Conservation (phyloP, 1,140 invertebrate species). For the Scaptomyza hsui region DNA sequence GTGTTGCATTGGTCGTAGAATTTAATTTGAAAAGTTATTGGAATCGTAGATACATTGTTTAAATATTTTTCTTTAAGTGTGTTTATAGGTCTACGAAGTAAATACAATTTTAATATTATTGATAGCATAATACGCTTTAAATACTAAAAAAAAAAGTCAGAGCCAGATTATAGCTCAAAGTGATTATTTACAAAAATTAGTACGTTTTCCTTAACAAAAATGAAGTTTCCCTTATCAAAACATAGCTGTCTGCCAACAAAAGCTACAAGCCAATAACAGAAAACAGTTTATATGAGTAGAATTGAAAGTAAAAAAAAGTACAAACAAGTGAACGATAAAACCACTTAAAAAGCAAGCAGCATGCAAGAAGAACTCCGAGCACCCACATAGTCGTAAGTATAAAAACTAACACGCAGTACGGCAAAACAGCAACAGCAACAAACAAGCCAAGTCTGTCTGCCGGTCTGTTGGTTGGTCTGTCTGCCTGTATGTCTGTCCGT, state of each 20-base stretch:
- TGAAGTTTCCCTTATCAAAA: neutral
- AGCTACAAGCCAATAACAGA: constrained; percentile 26
- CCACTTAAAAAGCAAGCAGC: constrained; percentile 68
- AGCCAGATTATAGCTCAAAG: constrained; percentile 21
- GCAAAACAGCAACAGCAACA: constrained; percentile 34
- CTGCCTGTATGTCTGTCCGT: constrained; percentile 38
- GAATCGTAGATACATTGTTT: neutral
- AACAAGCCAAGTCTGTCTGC: constrained; percentile 32
- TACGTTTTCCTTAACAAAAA: neutral
- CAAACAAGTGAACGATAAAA: constrained; percentile 72
- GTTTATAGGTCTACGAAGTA: too few species aligned
- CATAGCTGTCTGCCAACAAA: constrained; percentile 12
- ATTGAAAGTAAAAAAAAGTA: constrained; percentile 35
- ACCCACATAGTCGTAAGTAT: constrained; percentile 41
- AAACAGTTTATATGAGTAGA: constrained; percentile 36
- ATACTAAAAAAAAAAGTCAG: constrained; percentile 38
- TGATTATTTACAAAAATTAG: neutral
- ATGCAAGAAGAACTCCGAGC: constrained; percentile 29
- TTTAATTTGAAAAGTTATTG: constrained; percentile 2
- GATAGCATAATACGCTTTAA: constrained; percentile 1
- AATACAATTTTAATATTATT: too few species aligned
- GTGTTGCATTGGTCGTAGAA: neutral
- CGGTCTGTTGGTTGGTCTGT: constrained; percentile 29
- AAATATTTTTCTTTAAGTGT: neutral
- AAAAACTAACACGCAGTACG: constrained; percentile 73